These are phyloP conservation scores for Drosophila falleni DNA, from an alignment of 2,888 invertebrate species.

Conservation along the genomic window DNA sequence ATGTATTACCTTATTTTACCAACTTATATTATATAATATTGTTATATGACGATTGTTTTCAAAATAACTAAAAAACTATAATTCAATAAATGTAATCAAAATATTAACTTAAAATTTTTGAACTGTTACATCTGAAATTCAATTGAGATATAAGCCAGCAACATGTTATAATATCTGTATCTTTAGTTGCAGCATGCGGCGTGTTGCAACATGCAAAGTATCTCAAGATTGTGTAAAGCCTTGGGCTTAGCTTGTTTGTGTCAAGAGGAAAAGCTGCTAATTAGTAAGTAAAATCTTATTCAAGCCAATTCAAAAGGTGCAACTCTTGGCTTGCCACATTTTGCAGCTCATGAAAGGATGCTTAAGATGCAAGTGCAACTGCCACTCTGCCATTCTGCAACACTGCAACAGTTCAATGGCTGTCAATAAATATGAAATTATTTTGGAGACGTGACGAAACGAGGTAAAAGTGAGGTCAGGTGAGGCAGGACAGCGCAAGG, in stretches of 20 bases:
- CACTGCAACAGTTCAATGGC: constrained; percentile 56
- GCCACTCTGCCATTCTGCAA: constrained; percentile 11
- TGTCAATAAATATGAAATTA: constrained; percentile 70
- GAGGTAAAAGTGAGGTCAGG: constrained; percentile 6
- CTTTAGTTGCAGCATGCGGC: not conserved
- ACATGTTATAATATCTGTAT: not conserved
- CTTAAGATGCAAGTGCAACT: constrained; percentile 28
- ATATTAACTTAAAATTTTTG: too few species aligned
- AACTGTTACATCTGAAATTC: not conserved
- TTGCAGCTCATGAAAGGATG: constrained; percentile 27
- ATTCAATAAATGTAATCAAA: too few species aligned
- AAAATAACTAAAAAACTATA: too few species aligned
- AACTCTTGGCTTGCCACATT: constrained; percentile 26
- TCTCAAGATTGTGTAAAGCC: constrained; percentile 23
- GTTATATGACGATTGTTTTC: too few species aligned
- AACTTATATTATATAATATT: too few species aligned
- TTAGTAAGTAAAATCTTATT: constrained; percentile 47
- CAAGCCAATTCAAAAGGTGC: constrained; percentile 24
- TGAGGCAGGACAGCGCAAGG: not conserved
- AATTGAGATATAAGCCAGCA: not conserved
- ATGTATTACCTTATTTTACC: too few species aligned
- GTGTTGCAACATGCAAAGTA: constrained; percentile 6
- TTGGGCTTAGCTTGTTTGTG: constrained; percentile 41
- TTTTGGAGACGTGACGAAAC: constrained; percentile 49
- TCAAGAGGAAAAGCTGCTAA: constrained; percentile 48